phyloP scores from a whole-genome alignment of 1,140 invertebrate species.

The Lordiphosa stackelbergi region DNA sequence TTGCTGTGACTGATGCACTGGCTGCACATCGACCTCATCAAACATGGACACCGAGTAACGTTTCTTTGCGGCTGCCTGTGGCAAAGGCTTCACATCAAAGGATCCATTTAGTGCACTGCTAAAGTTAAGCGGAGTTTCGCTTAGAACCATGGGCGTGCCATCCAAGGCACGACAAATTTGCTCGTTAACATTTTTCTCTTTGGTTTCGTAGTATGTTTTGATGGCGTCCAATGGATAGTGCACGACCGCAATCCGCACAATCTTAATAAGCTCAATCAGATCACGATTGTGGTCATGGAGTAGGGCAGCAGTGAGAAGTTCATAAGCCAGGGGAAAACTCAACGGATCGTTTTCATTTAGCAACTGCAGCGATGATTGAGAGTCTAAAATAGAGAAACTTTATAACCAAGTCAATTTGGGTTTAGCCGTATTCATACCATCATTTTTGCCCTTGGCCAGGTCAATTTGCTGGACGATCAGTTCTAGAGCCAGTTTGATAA shows the following conservation, averaged over 20 bases:
- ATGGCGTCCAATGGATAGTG: slow-evolving; percentile 55
- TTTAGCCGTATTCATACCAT: slow-evolving; percentile 25
- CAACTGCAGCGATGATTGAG: slow-evolving; percentile 33
- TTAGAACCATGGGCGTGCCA: slow-evolving; percentile 29
- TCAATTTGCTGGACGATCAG: slow-evolving; percentile 66
- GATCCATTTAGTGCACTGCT: slow-evolving; percentile 49
- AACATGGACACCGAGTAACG: slow-evolving; percentile 70
- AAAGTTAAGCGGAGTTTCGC: slow-evolving; percentile 62
- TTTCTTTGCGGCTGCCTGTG: slow-evolving; percentile 33
- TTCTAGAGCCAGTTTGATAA: slow-evolving; percentile 59
- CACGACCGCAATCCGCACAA: slow-evolving; percentile 47
- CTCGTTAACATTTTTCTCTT: slow-evolving; percentile 48
- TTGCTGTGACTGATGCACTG: slow-evolving; percentile 31
- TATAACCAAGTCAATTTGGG: neutral
- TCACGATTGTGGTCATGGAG: slow-evolving; percentile 39
- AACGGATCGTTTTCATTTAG: slow-evolving; percentile 58
- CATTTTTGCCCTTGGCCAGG: slow-evolving; percentile 29
- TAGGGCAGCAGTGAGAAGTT: slow-evolving; percentile 49
- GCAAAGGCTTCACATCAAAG: slow-evolving; percentile 31
- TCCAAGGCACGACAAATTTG: slow-evolving; percentile 56
- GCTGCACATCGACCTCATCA: slow-evolving; percentile 60
- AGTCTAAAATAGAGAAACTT: slow-evolving; percentile 11
- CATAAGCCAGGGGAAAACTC: slow-evolving; percentile 60
- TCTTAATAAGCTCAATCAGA: slow-evolving; percentile 57
- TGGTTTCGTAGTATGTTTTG: slow-evolving; percentile 40